These are phyloP conservation scores for Recurvirostra avosetta DNA, from an alignment of 2,113 vertebrate genomes.

Conservation along the genomic window DNA sequence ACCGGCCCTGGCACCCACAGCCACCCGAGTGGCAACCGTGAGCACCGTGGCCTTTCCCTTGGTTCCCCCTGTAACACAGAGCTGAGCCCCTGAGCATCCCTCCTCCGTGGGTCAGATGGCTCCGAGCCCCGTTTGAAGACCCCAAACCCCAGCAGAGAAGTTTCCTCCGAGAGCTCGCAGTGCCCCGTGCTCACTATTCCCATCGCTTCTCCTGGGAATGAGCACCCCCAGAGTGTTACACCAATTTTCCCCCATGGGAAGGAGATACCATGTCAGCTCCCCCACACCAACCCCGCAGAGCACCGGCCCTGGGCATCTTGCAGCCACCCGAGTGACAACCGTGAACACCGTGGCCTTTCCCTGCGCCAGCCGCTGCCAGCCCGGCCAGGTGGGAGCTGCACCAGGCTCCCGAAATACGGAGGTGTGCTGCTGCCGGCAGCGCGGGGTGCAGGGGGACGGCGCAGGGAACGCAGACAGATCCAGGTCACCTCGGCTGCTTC, in stretches of 20 bases:
- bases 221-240: too few relatives aligned
- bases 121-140: neutral
- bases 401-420: neutral
- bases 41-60: too few relatives aligned
- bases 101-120: neutral
- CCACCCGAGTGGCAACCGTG: too few relatives aligned
- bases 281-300: neutral
- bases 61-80: too few relatives aligned
- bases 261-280: fast-evolving
- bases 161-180: neutral
- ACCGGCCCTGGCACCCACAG: too few relatives aligned
- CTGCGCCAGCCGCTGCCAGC: neutral
- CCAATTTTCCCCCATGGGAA: neutral
- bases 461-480: neutral
- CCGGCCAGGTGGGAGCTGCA: neutral
- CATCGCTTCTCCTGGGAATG: neutral
- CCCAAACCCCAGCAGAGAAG: neutral
- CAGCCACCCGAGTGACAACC: neutral
- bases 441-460: neutral
- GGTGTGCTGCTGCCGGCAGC: neutral
- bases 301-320: neutral
- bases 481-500: neutral
- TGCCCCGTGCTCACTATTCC: too few relatives aligned
- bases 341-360: neutral
- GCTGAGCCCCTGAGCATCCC: neutral